Base-by-base conservation (phyloP, 2,888 invertebrate species). In the Barypeithes pellucidus region DNA sequence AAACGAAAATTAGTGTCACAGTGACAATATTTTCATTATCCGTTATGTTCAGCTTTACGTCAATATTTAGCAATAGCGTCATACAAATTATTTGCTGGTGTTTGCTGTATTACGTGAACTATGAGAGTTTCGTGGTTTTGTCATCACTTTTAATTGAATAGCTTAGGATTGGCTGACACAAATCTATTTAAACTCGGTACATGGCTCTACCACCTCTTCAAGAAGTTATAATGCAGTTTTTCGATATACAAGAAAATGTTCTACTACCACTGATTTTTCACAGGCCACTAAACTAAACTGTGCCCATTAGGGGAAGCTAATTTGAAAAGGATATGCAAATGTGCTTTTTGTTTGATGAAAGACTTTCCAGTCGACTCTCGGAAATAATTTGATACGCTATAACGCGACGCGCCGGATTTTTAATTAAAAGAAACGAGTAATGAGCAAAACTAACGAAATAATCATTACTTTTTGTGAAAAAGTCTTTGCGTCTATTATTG, bases 341-440 rank as follows among this genome's bases (percentile, higher is more conserved):
- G 33, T 7, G 33, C 16, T 57, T 57, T 18, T 33, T 33, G 33
- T 18, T 33, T 33, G 33, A 33, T 57, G 14, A 57, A 57, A 57
- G 54, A 33, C 33, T 57, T 57, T 57, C n/a, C 33, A 57, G 33
- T 29, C 54, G 54, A 57, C 33, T 57, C 33, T 33, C 54, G 54
- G 54, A 57, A 57, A 57, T 57, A 57, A 57, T 57, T 57, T 57
- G 9, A 57, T 16, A 57, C 18, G 54, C 16, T 33, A 33, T 9
- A 33, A 11, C 16, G 54, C 8, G 16, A 11, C n/a, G 16, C 54
- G 36, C 18, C 33, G 54, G 54, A 33, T 57, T 52, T 52, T 57
- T 36, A 57, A 57, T 57, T 57, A 33, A 57, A 16, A 33, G 16
- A 57, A 57, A 33, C 29, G 54, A 9, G 16, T 33, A 57, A 11